These are phyloP conservation scores for Euglossa dilemma DNA, from an alignment of 1,140 invertebrate species.

Conservation along the genomic window DNA sequence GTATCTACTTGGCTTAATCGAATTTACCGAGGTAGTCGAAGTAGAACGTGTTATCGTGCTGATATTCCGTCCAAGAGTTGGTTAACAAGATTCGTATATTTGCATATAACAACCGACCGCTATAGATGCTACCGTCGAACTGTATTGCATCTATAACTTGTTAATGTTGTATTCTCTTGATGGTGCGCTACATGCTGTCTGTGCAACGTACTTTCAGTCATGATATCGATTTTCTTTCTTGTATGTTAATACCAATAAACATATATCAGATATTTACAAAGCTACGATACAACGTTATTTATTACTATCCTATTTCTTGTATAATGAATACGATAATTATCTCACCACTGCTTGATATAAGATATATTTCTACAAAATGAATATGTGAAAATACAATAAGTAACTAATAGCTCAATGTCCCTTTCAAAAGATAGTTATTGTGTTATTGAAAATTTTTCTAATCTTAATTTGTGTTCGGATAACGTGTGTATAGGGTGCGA, in stretches of 20 bases:
- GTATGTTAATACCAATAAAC: not conserved
- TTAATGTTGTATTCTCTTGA: not conserved
- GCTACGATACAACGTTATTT: too few relatives aligned
- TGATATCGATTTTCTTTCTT: not conserved
- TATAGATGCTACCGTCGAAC: not conserved
- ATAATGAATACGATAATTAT: too few relatives aligned
- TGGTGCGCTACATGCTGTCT: not conserved
- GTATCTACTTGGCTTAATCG: too few relatives aligned
- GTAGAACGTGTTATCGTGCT: not conserved
- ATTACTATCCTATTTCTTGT: not conserved
- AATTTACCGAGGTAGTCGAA: not conserved
- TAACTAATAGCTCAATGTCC: too few relatives aligned
- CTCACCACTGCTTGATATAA: too few relatives aligned
- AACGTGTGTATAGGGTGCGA: too few relatives aligned
- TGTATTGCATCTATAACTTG: conserved; percentile 6
- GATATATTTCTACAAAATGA: too few relatives aligned
- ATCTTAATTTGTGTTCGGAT: too few relatives aligned
- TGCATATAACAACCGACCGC: not conserved
- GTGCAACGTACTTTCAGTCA: not conserved
- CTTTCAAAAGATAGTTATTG: too few relatives aligned
- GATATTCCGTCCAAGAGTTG: not conserved
- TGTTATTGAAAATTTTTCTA: too few relatives aligned
- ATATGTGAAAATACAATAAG: too few relatives aligned
- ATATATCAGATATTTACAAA: not conserved
- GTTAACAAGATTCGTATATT: conserved; percentile 8